Base-by-base conservation (phyloP, 2,888 invertebrate species). In the Helobdella robusta region DNA sequence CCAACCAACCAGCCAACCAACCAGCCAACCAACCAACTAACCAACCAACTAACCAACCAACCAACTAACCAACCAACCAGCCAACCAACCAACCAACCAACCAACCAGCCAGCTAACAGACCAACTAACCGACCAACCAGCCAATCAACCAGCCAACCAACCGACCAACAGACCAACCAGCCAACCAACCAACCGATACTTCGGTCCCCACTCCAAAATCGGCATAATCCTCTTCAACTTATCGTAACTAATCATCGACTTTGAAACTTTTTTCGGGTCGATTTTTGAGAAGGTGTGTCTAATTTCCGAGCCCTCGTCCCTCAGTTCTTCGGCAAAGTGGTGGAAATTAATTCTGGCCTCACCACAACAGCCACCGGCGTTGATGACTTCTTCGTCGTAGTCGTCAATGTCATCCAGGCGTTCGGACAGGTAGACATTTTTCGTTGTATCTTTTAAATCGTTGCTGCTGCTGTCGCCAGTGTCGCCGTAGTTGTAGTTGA, bases 141-240 rank as follows among this genome's bases (percentile, higher is more conserved):
- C n/a, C n/a, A n/a, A n/a, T n/a, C n/a, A n/a, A n/a, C n/a, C n/a
- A n/a, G n/a, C n/a, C n/a, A n/a, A n/a, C n/a, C n/a, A n/a, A n/a
- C n/a, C n/a, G n/a, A n/a, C n/a, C n/a, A n/a, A n/a, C n/a, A n/a
- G n/a, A n/a, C n/a, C n/a, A n/a, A n/a, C n/a, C n/a, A n/a, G n/a
- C n/a, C n/a, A n/a, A n/a, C n/a, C n/a, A n/a, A n/a, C 58, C n/a
- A 23, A 64, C 64, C 58, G 35, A 40, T 64, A 64, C 58, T 58
- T 64, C 6, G 64, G 64, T 35, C 56, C 64, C 64, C 64, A 64
- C 32, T 64, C 64, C 40, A 64, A 36, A 25, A 64, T 58, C 30
- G 64, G 64, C 50, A 64, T 11, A 5, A 64, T 30, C 36, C 56
- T 5, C 8, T 58, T 64, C n/a, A 64, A 30, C 32, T 44, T 58